Conservation (phyloP, 2,888 invertebrate species). For the Slavum lentiscoides region DNA sequence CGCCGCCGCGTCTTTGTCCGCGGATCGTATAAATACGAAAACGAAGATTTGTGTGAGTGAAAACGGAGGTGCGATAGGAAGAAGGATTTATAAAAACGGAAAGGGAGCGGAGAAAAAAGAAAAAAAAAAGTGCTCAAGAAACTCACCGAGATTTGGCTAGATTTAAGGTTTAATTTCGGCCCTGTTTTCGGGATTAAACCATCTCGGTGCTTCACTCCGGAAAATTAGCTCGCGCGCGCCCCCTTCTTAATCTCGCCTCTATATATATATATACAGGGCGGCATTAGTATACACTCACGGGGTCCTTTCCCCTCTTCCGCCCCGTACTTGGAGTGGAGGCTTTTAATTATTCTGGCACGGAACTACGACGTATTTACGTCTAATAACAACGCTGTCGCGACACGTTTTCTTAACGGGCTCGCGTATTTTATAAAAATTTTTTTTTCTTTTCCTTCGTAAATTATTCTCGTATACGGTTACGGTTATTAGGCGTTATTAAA, state of each 20-base stretch:
- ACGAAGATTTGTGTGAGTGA: constrained; percentile 37
- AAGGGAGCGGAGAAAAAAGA: not conserved
- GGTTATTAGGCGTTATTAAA: not conserved
- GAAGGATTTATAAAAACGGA: constrained; percentile 26
- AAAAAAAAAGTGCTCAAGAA: constrained; percentile 41
- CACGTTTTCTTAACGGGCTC: constrained; percentile 21
- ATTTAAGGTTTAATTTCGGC: constrained; percentile 51
- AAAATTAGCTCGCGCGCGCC: constrained; percentile 48
- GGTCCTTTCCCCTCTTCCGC: not conserved
- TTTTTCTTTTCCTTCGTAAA: constrained; percentile 3
- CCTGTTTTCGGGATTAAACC: constrained; percentile 51
- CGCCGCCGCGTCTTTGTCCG: constrained; percentile 2
- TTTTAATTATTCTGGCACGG: constrained; percentile 40
- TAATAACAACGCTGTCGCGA: constrained; percentile 33
- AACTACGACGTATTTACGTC: constrained; percentile 44
- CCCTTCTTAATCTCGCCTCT: constrained; percentile 31
- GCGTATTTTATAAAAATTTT: not conserved
- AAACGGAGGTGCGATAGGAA: constrained; percentile 14
- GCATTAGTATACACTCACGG: too few relatives aligned
- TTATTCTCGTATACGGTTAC: not conserved
- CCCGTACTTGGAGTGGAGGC: not conserved
- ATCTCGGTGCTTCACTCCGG: constrained; percentile 49
- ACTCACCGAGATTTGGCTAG: constrained; percentile 48
- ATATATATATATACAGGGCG: constrained; percentile 4
- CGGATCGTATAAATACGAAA: constrained; percentile 37